Evolutionary conservation across 2,888 invertebrate genomes (phyloP).

Genomic region (Agrotis exclamationis): DNA sequence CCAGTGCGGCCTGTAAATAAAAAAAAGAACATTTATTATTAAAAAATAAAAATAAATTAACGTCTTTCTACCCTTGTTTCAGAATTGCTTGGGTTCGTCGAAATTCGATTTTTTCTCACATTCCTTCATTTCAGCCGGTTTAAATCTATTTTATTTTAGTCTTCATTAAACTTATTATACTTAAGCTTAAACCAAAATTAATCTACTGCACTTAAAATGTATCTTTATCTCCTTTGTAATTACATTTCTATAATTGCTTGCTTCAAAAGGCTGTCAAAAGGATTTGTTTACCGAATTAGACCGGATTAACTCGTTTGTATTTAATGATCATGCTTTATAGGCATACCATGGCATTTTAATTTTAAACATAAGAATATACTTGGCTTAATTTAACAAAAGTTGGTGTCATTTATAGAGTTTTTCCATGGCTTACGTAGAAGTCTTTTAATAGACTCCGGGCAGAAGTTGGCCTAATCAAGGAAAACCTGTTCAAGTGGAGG

Average conservation of each 20-base stretch:
- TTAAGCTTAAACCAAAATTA: background rate
- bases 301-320: slow-evolving; percentile 12
- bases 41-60: background rate
- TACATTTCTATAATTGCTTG: slow-evolving; percentile 21
- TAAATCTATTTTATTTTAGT: background rate
- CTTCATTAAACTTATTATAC: background rate
- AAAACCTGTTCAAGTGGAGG: too few species aligned
- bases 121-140: background rate
- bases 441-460: too few species aligned
- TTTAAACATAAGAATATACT: background rate
- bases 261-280: slow-evolving; percentile 16
- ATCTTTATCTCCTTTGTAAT: slow-evolving; percentile 18
- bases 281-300: slow-evolving; percentile 24
- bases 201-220: slow-evolving; percentile 15
- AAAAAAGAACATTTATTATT: slow-evolving; percentile 23
- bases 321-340: slow-evolving; percentile 14
- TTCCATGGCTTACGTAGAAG: too few species aligned
- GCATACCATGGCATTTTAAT: background rate
- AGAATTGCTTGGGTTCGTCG: background rate
- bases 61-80: background rate
- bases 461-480: too few species aligned
- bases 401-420: background rate
- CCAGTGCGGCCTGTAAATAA: slow-evolving; percentile 83
- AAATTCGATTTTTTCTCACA: background rate
- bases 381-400: background rate